Base-by-base conservation (phyloP, 1,140 invertebrate genomes). In the Steinernema khuongi region DNA sequence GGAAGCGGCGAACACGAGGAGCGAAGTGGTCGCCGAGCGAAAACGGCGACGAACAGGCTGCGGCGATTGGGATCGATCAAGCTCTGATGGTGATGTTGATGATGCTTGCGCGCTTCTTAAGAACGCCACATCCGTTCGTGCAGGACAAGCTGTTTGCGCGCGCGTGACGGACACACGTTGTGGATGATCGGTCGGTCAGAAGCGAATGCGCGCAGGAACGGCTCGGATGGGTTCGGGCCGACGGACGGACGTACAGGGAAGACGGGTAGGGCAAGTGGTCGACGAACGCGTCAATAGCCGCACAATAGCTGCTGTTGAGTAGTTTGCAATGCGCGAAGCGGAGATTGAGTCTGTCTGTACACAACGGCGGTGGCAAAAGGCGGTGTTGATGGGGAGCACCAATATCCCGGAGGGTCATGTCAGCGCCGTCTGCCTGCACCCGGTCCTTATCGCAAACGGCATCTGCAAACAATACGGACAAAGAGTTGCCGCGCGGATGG, bases 31-130 rank as follows among this genome's bases (percentile, higher is more conserved):
- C 36, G 36, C 36, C 36, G 36, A 41, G 36, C 36, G 36, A 41
- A 22, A 60, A 22, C 14, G 22, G 26, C 14, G 26, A 22, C 50
- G 50, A 60, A 60, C 50, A 60, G 50, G 50, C 50, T 60, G n/a
- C n/a, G n/a, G 7, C 50, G 50, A 60, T 60, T 60, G 50, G 22
- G 50, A 60, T 60, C 50, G 50, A 60, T 60, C 50, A 60, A 60
- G 50, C 50, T 60, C 14, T 22, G 50, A 60, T 60, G 50, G 4
- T 60, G 50, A 26, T 60, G 50, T n/a, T 22, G 50, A 11, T 60
- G 50, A 60, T 60, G 50, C 50, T 60, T 60, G 50, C 50, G 7
- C 7, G 14, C 50, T 60, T 60, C 50, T 60, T 22, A 60, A 41
- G 7, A 41, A 11, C 7, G 36, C n/a, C 50, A 22, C 50, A 22